Conservation (phyloP, 1,140 invertebrate species). For the Atta cephalotes region DNA sequence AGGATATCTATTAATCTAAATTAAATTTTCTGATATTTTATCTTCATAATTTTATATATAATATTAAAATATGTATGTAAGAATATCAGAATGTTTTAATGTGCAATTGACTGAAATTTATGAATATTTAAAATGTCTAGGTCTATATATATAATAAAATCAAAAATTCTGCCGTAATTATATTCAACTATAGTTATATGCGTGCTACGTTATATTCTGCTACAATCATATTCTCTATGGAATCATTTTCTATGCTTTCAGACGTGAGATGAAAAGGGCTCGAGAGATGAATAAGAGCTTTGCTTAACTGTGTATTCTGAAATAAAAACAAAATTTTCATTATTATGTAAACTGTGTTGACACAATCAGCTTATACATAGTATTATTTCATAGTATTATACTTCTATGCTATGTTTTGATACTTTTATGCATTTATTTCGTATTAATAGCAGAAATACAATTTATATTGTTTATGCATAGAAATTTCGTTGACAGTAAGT, state of each 20-base stretch:
- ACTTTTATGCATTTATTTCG: not conserved
- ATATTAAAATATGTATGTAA: not conserved
- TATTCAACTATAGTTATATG: not conserved
- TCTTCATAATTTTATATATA: not conserved
- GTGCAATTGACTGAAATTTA: not conserved
- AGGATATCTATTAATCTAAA: slow-evolving; percentile 13
- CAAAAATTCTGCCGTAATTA: not conserved
- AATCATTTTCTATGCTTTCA: not conserved
- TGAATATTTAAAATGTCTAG: not conserved
- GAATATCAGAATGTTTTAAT: not conserved
- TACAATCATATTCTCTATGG: not conserved
- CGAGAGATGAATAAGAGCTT: not conserved
- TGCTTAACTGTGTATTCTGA: not conserved
- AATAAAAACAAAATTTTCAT: not conserved
- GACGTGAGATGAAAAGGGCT: not conserved
- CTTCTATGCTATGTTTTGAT: not conserved
- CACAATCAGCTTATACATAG: not conserved
- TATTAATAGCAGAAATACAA: not conserved
- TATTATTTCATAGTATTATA: not conserved
- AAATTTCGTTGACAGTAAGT: slow-evolving; percentile 11
- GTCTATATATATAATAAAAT: not conserved
- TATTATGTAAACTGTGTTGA: not conserved
- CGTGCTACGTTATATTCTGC: too few species aligned
- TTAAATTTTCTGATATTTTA: not conserved
- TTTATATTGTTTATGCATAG: not conserved